Conservation (phyloP, 35 echinoderm and acorn worm genomes). For the Heliocidaris tuberculata region DNA sequence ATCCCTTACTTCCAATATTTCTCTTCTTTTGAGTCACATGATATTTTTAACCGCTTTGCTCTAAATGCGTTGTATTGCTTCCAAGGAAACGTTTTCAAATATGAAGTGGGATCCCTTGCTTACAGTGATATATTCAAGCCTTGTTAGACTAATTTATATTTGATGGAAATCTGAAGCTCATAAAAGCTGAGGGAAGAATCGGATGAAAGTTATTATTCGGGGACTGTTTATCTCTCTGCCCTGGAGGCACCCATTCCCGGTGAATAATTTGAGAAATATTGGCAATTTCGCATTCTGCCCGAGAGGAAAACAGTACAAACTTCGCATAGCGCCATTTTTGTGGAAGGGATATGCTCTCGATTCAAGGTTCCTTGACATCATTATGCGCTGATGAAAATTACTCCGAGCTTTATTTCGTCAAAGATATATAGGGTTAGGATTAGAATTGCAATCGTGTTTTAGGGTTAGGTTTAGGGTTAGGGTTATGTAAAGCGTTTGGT, state of each 20-base stretch:
- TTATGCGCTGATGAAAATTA: too few species aligned
- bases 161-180: background rate
- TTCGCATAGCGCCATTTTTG: background rate
- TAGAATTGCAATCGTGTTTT: too few species aligned
- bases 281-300: background rate
- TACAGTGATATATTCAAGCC: background rate
- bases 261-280: background rate
- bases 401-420: too few species aligned
- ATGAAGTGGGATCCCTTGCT: background rate
- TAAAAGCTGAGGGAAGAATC: background rate
- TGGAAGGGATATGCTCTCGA: background rate
- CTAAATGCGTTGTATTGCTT: background rate
- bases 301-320: background rate
- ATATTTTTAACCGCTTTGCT: background rate
- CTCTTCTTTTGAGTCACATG: background rate
- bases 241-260: background rate
- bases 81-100: background rate
- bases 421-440: too few species aligned
- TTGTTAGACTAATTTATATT: background rate
- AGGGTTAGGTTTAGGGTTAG: too few species aligned
- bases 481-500: too few species aligned
- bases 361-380: too few species aligned
- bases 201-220: background rate
- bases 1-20: background rate
- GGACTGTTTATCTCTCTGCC: background rate